These are phyloP conservation scores for Cynopterus brachyotis DNA, from an alignment of 2,113 vertebrate species.

Conservation along the genomic window DNA sequence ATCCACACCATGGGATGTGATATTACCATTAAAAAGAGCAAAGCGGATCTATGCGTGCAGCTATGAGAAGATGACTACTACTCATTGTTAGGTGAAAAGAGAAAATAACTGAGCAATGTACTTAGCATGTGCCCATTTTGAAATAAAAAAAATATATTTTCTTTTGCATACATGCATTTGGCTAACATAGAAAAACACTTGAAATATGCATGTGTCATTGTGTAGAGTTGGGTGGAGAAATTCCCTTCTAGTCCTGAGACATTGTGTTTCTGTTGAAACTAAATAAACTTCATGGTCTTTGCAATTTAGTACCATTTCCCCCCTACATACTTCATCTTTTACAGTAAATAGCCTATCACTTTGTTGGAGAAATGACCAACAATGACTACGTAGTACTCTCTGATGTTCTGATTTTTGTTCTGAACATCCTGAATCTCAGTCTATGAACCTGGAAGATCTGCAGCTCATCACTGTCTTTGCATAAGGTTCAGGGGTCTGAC, in stretches of 20 bases:
- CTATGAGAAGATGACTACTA: neutral
- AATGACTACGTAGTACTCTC: neutral
- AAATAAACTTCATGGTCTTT: neutral
- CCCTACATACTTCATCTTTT: neutral
- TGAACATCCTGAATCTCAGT: neutral
- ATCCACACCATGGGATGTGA: neutral
- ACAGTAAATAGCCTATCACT: neutral
- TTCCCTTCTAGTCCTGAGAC: neutral
- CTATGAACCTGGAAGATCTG: neutral
- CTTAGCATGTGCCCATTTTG: neutral
- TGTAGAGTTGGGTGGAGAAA: neutral
- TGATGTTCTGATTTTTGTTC: neutral
- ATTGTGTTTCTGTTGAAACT: neutral
- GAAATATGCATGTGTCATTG: neutral
- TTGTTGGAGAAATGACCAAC: neutral
- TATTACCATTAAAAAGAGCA: neutral
- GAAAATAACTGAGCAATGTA: neutral
- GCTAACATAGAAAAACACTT: neutral
- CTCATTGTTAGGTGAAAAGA: neutral
- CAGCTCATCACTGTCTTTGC: neutral
- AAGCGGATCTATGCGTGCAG: neutral
- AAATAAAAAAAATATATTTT: neutral
- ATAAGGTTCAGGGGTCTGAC: neutral
- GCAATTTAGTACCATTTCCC: neutral
- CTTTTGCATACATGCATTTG: neutral